Percentiles rank a stretch among this genome's conserved stretches.
Conservation (phyloP, 2,797 vertebrate genomes). For the Staurois parvus region DNA sequence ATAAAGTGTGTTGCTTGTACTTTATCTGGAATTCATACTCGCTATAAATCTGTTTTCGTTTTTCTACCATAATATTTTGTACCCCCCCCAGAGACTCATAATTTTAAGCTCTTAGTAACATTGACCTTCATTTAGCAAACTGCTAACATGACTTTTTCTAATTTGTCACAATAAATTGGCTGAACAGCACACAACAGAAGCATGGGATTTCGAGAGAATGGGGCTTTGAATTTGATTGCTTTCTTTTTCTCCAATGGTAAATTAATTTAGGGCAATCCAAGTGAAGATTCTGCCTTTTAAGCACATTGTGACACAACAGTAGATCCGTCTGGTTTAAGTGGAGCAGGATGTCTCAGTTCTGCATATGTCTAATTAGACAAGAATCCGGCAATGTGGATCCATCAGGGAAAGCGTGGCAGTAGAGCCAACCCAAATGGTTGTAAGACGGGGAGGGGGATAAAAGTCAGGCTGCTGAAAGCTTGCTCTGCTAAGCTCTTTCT, state of each 20-base stretch:
- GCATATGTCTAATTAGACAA: slow-evolving; percentile 39
- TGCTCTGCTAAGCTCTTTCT: slow-evolving; percentile 24
- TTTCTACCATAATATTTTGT: background rate
- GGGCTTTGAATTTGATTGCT: background rate
- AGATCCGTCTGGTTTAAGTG: slow-evolving; percentile 34
- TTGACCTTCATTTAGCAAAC: background rate
- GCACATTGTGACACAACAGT: slow-evolving; percentile 18
- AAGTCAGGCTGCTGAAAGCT: slow-evolving; percentile 10
- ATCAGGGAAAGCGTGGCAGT: slow-evolving; percentile 30
- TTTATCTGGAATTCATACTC: no score
- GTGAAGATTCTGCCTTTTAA: slow-evolving; percentile 12
- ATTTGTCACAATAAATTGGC: background rate
- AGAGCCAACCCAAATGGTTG: slow-evolving; percentile 26
- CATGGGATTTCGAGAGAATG: background rate
- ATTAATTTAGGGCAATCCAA: slow-evolving; percentile 26
- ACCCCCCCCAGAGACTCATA: background rate
- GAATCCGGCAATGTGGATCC: slow-evolving; percentile 21
- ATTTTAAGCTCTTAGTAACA: background rate
- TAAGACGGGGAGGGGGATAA: slow-evolving; percentile 15
- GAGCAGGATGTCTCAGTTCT: background rate
- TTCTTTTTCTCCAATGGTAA: background rate
- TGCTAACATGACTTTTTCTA: background rate
- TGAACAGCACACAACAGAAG: background rate
- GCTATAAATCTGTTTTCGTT: no score
- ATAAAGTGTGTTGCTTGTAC: no score